Conservation (phyloP, 2,888 invertebrate genomes). For the Rhogogaster chlorosoma region DNA sequence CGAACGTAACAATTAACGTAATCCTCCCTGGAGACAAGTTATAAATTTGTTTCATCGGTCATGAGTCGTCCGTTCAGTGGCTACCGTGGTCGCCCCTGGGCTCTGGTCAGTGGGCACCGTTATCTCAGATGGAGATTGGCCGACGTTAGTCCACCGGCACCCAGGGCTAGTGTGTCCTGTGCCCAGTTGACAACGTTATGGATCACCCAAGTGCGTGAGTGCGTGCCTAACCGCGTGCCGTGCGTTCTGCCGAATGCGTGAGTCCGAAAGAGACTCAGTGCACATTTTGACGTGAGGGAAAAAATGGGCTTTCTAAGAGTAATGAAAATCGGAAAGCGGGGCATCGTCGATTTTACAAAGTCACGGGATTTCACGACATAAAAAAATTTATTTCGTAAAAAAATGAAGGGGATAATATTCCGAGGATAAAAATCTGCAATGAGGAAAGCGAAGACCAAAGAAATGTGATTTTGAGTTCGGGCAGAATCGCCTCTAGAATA, state of each 20-base stretch:
- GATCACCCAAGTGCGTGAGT: conserved; percentile 69
- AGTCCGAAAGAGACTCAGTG: neutral
- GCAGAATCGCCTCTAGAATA: neutral
- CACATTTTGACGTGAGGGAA: conserved; percentile 1
- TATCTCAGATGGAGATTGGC: conserved; percentile 47
- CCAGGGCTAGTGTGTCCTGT: neutral
- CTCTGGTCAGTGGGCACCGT: conserved; percentile 42
- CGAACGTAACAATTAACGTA: conserved; percentile 48
- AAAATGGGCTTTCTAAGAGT: neutral
- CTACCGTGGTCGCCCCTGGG: conserved; percentile 1
- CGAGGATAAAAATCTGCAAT: neutral
- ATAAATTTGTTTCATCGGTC: conserved; percentile 51
- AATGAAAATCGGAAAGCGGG: neutral
- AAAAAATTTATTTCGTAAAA: no score
- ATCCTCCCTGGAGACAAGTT: conserved; percentile 47
- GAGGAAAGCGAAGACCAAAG: neutral
- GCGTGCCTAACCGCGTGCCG: conserved; percentile 44
- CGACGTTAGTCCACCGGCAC: neutral
- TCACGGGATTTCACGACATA: neutral
- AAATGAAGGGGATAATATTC: neutral
- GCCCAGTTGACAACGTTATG: conserved; percentile 71
- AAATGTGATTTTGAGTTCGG: neutral
- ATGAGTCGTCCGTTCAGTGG: conserved; percentile 1
- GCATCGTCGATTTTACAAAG: neutral
- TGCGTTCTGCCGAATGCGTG: neutral